These are phyloP conservation scores for Dromococcyx pavoninus DNA, from an alignment of 2,797 vertebrate species.

Conservation along the genomic window DNA sequence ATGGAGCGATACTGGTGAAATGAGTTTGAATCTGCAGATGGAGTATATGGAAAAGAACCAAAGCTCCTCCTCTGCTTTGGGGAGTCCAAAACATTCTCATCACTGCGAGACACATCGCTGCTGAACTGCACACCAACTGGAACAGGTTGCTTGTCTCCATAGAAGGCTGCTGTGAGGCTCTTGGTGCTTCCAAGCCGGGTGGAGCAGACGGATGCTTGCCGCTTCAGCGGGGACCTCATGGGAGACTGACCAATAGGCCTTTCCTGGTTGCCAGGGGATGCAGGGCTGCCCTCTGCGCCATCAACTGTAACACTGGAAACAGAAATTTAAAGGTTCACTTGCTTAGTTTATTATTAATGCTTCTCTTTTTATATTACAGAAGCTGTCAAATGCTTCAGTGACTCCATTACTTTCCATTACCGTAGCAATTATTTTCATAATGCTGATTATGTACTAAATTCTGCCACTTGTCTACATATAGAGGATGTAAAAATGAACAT, in stretches of 20 bases:
- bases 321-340: background rate
- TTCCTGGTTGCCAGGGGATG: slow-evolving; percentile 87
- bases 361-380: background rate
- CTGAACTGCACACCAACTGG: slow-evolving; percentile 92
- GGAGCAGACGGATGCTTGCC: slow-evolving; percentile 92
- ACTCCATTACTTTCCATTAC: background rate
- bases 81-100: slow-evolving; percentile 94
- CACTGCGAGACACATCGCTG: slow-evolving; percentile 93
- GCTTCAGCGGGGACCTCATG: slow-evolving; percentile 89
- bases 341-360: background rate
- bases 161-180: slow-evolving; percentile 93
- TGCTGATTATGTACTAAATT: background rate
- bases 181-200: slow-evolving; percentile 93
- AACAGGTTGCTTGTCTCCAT: slow-evolving; percentile 87
- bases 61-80: slow-evolving; percentile 96
- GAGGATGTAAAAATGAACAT: background rate
- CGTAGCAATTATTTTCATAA: background rate
- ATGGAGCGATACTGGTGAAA: slow-evolving; percentile 98
- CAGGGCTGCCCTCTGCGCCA: slow-evolving; percentile 81
- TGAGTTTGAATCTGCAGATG: slow-evolving; percentile 93
- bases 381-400: background rate
- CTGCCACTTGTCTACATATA: background rate
- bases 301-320: slow-evolving; percentile 78
- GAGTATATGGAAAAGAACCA: slow-evolving; percentile 94
- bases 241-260: slow-evolving; percentile 86